These are phyloP conservation scores for Bryconaethiops microstoma DNA, from an alignment of 2,797 vertebrate genomes.

Conservation along the genomic window DNA sequence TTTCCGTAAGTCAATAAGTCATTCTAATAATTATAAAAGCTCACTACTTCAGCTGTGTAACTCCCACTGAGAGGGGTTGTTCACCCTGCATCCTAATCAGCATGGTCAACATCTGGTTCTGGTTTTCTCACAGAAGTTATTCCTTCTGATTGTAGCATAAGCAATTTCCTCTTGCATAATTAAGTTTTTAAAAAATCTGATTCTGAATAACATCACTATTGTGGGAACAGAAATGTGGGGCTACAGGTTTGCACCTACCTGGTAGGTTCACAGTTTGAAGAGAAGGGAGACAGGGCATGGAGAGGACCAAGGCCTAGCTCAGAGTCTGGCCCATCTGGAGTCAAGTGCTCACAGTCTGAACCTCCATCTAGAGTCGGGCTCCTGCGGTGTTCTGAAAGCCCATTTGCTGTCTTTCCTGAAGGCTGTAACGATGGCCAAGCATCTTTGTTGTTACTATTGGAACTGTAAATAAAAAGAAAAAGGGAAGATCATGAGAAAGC, in stretches of 20 bases:
- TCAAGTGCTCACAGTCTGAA: constrained; percentile 83
- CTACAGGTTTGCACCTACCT: constrained; percentile 65
- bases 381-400: constrained; percentile 79
- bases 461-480: constrained; percentile 71
- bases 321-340: constrained; percentile 79
- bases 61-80: not conserved
- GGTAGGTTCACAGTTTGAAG: constrained; percentile 78
- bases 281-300: constrained; percentile 82
- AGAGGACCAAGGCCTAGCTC: constrained; percentile 77
- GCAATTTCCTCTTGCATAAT: no score
- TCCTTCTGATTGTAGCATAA: no score
- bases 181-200: no score
- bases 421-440: constrained; percentile 92
- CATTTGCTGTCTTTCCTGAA: constrained; percentile 80
- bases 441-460: constrained; percentile 91
- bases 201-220: not conserved
- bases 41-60: no score
- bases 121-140: not conserved
- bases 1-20: no score
- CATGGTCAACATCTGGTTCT: no score
- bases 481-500: no score
- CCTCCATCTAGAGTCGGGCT: constrained; percentile 83
- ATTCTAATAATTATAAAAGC: no score
- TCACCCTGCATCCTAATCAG: no score
- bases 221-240: not conserved